phyloP scores from a whole-genome alignment of 2,888 invertebrate genomes.

The Cryptus armator region DNA sequence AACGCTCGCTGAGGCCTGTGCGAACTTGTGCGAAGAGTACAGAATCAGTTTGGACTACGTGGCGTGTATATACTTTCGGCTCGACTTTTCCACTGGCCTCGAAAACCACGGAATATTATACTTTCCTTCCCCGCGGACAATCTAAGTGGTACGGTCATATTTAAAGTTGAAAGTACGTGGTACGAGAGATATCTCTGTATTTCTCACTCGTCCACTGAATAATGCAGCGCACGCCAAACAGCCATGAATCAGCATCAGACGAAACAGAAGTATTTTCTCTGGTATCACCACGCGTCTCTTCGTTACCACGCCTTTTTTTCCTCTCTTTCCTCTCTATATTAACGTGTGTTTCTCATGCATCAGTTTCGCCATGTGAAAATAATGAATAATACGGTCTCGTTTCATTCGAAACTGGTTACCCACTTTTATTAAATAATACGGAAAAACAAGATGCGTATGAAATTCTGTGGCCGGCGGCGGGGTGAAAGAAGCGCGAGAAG shows the following conservation, averaged over 20 bases:
- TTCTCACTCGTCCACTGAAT: conserved; percentile 70
- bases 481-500: neutral
- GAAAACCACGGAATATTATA: conserved; percentile 53
- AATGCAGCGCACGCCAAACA: conserved; percentile 75
- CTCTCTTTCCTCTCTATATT: conserved; percentile 23
- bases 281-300: conserved; percentile 42
- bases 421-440: neutral
- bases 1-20: neutral
- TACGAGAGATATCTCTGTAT: conserved; percentile 22
- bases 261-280: conserved; percentile 58
- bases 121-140: conserved; percentile 55
- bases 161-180: conserved; percentile 66
- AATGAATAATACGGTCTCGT: neutral
- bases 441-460: neutral
- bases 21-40: neutral
- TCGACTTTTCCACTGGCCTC: conserved; percentile 35
- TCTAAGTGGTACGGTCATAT: conserved; percentile 68
- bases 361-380: conserved; percentile 9
- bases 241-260: conserved; percentile 76
- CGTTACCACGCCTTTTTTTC: conserved; percentile 49
- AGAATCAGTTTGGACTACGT: neutral
- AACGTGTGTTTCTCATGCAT: neutral
- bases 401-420: neutral
- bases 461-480: neutral
- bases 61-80: neutral